Evolutionary conservation across 1,140 invertebrate species (phyloP).

Genomic region (Microplitis demolitor): DNA sequence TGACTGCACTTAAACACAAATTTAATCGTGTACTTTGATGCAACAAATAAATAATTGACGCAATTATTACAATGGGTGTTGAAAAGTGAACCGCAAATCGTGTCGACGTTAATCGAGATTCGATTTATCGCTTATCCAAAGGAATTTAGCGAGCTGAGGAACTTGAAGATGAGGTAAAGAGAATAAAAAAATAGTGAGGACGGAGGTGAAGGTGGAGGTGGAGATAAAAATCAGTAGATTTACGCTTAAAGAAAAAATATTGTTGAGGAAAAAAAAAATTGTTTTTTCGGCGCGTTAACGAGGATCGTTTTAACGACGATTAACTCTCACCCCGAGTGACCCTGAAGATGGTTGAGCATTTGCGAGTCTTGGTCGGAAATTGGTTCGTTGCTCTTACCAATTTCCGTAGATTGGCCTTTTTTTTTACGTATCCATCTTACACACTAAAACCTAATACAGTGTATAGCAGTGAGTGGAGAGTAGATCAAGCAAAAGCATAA

Average conservation of each 20-base stretch:
- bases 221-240: background rate
- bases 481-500: too few species aligned
- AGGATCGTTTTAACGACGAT: constrained; percentile 58
- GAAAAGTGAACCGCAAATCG: background rate
- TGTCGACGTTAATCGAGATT: constrained; percentile 19
- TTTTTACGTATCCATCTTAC: constrained; percentile 12
- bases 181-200: too few species aligned
- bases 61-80: background rate
- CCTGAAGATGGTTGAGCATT: constrained; percentile 46
- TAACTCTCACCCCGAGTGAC: constrained; percentile 54
- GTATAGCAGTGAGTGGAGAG: background rate
- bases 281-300: constrained; percentile 54
- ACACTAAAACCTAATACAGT: background rate
- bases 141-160: background rate
- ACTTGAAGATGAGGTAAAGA: background rate
- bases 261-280: constrained; percentile 31
- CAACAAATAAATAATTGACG: too few species aligned
- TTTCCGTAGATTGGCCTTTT: constrained; percentile 55
- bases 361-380: constrained; percentile 53
- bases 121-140: constrained; percentile 10
- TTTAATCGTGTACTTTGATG: too few species aligned
- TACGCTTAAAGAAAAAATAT: background rate
- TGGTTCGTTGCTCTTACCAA: constrained; percentile 58
- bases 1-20: too few species aligned
- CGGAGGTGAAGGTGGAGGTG: background rate